phyloP scores from a whole-genome alignment of 2,888 invertebrate genomes.

The Seira musarum region DNA sequence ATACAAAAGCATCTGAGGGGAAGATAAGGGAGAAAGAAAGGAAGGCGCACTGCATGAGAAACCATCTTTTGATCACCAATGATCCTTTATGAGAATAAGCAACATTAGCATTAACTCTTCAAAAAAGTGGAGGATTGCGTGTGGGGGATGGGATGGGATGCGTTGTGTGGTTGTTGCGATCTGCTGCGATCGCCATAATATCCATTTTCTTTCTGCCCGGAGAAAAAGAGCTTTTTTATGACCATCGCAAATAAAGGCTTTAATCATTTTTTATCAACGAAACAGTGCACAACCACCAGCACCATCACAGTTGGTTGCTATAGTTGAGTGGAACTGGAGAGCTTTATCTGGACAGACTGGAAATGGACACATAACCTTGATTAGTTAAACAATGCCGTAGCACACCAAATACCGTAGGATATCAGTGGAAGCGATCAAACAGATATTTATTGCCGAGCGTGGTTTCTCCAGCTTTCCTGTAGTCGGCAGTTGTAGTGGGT shows the following conservation, averaged over 20 bases:
- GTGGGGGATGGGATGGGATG: neutral
- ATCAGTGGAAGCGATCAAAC: slow-evolving; percentile 2
- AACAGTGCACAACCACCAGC: neutral
- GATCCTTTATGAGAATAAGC: slow-evolving; percentile 30
- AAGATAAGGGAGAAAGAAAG: slow-evolving; percentile 8
- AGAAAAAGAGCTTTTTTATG: neutral
- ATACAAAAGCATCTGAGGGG: neutral
- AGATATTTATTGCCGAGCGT: slow-evolving; percentile 6
- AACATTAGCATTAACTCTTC: slow-evolving; percentile 22
- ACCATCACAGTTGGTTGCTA: neutral
- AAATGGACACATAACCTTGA: slow-evolving; percentile 5
- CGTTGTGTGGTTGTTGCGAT: too few relatives aligned
- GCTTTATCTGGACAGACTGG: neutral
- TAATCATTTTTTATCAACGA: slow-evolving; percentile 12
- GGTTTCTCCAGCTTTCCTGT: too few relatives aligned
- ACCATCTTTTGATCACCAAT: slow-evolving; percentile 25
- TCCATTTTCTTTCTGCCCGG: neutral
- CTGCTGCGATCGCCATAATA: too few relatives aligned
- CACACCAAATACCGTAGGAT: neutral
- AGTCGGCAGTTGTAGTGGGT: too few relatives aligned
- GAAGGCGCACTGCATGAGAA: neutral
- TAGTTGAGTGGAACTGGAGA: too few relatives aligned
- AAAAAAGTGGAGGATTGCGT: neutral
- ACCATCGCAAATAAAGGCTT: neutral
- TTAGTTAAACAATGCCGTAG: slow-evolving; percentile 6